Percentiles rank a stretch among this genome's conserved stretches.
Conservation (phyloP, 2,888 invertebrate species). For the Schizotus pectinicornis region DNA sequence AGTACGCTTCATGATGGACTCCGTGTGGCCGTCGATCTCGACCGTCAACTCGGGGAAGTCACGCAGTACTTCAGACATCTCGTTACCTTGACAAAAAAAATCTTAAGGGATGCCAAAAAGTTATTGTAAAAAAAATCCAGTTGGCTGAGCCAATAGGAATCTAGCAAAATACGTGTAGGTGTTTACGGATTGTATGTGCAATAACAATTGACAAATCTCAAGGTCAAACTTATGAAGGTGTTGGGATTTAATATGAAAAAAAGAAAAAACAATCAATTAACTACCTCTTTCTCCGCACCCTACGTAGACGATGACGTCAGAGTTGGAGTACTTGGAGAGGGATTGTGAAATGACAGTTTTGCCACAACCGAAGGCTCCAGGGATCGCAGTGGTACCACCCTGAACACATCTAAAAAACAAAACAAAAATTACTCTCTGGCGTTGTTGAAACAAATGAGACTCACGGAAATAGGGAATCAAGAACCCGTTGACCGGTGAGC, state of each 20-base stretch:
- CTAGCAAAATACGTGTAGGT: no score
- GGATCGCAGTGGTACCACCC: slow-evolving; percentile 98
- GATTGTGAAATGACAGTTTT: slow-evolving; percentile 99
- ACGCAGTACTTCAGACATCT: slow-evolving; percentile 99
- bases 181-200: no score
- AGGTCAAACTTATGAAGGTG: neutral
- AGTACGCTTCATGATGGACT: slow-evolving; percentile 99
- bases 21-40: slow-evolving; percentile 95
- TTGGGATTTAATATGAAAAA: no score
- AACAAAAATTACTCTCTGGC: neutral
- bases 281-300: slow-evolving; percentile 96
- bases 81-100: slow-evolving; percentile 79
- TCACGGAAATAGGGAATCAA: slow-evolving; percentile 98
- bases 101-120: slow-evolving; percentile 41
- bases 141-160: no score
- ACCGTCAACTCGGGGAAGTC: slow-evolving; percentile 99
- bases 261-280: neutral
- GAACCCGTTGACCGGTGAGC: slow-evolving; percentile 96
- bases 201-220: no score
- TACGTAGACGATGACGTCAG: slow-evolving; percentile 98
- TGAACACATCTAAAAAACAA: slow-evolving; percentile 80
- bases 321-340: slow-evolving; percentile 99
- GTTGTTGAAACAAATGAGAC: slow-evolving; percentile 50
- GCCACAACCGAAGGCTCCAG: slow-evolving; percentile 99
- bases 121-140: slow-evolving; percentile 1